Base-by-base conservation (phyloP, 64 coral and sea anemone genomes). In the Dendronephthya gigantea region DNA sequence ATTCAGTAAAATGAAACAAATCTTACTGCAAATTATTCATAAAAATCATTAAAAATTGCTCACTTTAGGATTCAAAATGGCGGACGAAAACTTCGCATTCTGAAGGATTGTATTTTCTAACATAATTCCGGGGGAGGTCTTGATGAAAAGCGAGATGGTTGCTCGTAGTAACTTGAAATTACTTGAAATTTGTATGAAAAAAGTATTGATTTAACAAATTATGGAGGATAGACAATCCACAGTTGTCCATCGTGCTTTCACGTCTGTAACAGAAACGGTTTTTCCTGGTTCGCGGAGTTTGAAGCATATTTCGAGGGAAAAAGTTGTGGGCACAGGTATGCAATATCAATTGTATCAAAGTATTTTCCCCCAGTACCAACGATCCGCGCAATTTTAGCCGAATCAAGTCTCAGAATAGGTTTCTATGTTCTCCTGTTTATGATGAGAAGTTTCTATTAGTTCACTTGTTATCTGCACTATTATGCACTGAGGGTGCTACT, bases 181-280 rank as follows among this genome's bases (percentile, higher is more conserved):
- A n/a, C 19, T n/a, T n/a, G 19, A n/a, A 62, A 62, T n/a, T 62
- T 62, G 4, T n/a, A 7, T 5, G 0, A 62, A 5, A 6, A 27
- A 19, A 62, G 16, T n/a, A 62, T 62, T 27, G 8, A 6, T 45
- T 13, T 17, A 62, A n/a, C 7, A 62, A 62, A 62, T 62, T 7
- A 27, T 62, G 55, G 55, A 62, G 25, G 55, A 62, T 23, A 62
- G 55, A 27, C 55, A 62, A 62, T 19, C 55, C 25, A 62, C 55
- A n/a, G 55, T 62, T 7, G 55, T 62, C 19, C 55, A 62, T 7
- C 55, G 55, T 19, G 94, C 94, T 38, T 83, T 97, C 35, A 90
- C 91, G 4, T 87, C 94, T 0, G 94, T 97, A 35, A 97, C 94
- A 33, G 88, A 90, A 31, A 93, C 94, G 50, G 94, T 97, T 37